Base-by-base conservation (phyloP, 1,140 invertebrate species). In the Drosophila chauvacae region DNA sequence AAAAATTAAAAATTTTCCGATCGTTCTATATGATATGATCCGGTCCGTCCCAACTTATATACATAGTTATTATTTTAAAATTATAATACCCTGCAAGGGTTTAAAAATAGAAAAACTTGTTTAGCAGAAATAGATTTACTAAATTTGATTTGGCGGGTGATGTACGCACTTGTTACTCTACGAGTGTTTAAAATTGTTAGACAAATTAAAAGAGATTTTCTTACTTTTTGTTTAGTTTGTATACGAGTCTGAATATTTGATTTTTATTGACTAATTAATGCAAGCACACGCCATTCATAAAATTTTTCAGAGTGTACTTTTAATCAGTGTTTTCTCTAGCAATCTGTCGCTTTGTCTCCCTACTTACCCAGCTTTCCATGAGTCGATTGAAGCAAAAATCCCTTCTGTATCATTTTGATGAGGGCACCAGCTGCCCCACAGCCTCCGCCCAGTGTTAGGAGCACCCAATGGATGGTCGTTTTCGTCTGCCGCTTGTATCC, bases 381-480 rank as follows among this genome's bases (percentile, higher is more conserved):
- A n/a, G 41, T 78, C 0, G 75, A 62, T 11, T 77, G 55, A 7
- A 92, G 72, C 35, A 57, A 2, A 16, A 91, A 88, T 9, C 80
- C 77, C 47, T 84, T 91, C 30, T 91, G 80, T 11, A 90, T 79
- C 73, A 91, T 84, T 59, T 91, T 91, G 45, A 92, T 75, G 2
- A 92, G 53, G 3, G 77, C 81, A 1, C 91, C 91, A 18, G 80
- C 56, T 7, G 92, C 82, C 1, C 90, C 91, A 50, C 79, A 92
- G 23, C 71, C 48, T 13, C 91, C 91, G 26, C 91, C 91, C 41
- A 91, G 57, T 0, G 81, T 86, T 7, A 91, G 60, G 2, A 92
- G 48, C 3, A 92, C 62, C 91, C 91, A 92, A 48, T 92, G 91
- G 14, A 92, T 92, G 10, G 81, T 91, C 7, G 91, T 92, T 51